Percentiles rank a stretch among this genome's conserved stretches.
Conservation (phyloP, 1,140 invertebrate genomes). For the Meloidogyne hapla region DNA sequence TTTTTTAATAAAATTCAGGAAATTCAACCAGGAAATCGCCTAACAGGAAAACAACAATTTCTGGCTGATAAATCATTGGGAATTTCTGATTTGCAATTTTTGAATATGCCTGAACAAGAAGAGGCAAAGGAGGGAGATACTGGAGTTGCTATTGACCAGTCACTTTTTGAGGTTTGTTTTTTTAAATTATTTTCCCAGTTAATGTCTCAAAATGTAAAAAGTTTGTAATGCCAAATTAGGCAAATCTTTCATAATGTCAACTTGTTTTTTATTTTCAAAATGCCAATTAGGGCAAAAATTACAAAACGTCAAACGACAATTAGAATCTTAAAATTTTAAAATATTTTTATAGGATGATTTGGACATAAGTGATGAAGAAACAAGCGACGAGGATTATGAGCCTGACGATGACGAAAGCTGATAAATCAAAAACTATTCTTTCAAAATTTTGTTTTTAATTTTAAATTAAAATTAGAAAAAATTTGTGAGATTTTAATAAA, state of each 20-base stretch:
- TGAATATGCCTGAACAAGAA: background rate
- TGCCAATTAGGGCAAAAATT: no score
- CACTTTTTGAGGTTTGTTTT: constrained; percentile 31
- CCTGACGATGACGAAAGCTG: background rate
- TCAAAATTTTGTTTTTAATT: background rate
- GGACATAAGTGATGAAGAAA: constrained; percentile 21
- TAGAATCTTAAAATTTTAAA: background rate
- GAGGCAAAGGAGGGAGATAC: background rate
- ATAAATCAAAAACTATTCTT: background rate
- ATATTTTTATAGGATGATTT: constrained; percentile 12
- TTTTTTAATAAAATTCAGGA: background rate
- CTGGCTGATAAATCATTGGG: constrained; percentile 30
- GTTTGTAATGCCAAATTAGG: no score
- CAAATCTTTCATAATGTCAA: no score
- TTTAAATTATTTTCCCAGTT: background rate
- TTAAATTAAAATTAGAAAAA: no score
- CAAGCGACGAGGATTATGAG: constrained; percentile 5
- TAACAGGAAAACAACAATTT: constrained; percentile 37
- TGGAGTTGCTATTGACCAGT: constrained; percentile 26
- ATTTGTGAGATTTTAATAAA: no score
- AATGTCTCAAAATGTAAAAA: no score
- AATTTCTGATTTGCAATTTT: constrained; percentile 36
- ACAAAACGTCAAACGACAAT: no score
- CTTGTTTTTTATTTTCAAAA: no score
- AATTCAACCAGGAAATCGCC: constrained; percentile 14